These are phyloP conservation scores for Parauchenoglanis punctatus DNA, from an alignment of 2,797 vertebrate species.

Conservation along the genomic window DNA sequence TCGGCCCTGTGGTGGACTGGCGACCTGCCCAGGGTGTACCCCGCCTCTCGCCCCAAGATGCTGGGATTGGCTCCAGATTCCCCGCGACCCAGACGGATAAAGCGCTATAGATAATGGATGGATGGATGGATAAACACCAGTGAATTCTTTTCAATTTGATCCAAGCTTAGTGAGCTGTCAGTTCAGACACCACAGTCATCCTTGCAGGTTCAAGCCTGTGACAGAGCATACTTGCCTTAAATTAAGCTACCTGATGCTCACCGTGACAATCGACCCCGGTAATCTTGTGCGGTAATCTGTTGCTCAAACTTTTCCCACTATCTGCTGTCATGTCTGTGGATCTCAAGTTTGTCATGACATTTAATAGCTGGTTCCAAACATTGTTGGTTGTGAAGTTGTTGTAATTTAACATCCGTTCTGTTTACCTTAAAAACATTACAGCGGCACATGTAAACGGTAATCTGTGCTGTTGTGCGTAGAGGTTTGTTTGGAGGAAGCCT, in stretches of 20 bases:
- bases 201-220: slow-evolving; percentile 27
- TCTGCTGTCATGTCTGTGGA: slow-evolving; percentile 32
- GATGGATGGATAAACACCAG: not conserved
- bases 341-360: not conserved
- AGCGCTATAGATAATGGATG: no score
- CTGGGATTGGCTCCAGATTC: no score
- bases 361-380: slow-evolving; percentile 24
- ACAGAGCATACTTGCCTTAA: not conserved
- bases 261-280: not conserved
- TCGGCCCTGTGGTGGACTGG: no score
- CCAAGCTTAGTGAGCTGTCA: not conserved
- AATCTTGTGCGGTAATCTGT: not conserved
- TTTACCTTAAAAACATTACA: slow-evolving; percentile 33
- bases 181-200: not conserved
- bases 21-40: no score
- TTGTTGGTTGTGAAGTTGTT: not conserved
- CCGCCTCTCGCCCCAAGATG: no score
- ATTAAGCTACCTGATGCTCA: not conserved
- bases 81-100: no score
- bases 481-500: slow-evolving; percentile 5
- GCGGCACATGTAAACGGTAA: slow-evolving; percentile 15
- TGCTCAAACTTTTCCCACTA: not conserved
- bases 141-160: not conserved
- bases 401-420: slow-evolving; percentile 17
- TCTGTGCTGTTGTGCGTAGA: slow-evolving; percentile 1